These are phyloP conservation scores for Orycteropus afer DNA, from an alignment of 2,113 vertebrate species.

Conservation along the genomic window DNA sequence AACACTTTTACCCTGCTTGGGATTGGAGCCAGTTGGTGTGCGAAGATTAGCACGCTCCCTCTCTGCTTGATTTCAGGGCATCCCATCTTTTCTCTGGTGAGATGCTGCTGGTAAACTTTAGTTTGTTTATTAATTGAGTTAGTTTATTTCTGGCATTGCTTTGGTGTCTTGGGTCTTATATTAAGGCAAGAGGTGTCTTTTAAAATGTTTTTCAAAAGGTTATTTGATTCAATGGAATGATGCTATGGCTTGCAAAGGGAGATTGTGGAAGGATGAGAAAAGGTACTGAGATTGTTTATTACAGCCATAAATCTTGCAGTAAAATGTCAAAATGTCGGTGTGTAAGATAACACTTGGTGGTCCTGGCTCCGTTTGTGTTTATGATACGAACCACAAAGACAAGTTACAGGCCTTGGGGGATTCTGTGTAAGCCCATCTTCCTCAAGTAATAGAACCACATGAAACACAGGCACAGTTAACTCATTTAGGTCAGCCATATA, in stretches of 20 bases:
- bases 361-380: constrained; percentile 91
- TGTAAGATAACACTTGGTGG: constrained; percentile 92
- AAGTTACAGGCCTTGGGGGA: constrained; percentile 90
- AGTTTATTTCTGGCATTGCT: constrained; percentile 65
- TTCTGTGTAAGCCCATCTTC: constrained; percentile 86
- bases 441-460: constrained; percentile 80
- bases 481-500: constrained; percentile 80
- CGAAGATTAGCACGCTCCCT: constrained; percentile 72
- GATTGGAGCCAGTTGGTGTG: constrained; percentile 79
- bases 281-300: constrained; percentile 88
- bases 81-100: constrained; percentile 51
- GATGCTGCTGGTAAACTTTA: constrained; percentile 68
- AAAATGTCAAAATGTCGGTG: constrained; percentile 90
- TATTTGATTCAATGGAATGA: constrained; percentile 74
- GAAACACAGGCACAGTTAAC: constrained; percentile 78
- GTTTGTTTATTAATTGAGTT: constrained; percentile 69
- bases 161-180: constrained; percentile 53
- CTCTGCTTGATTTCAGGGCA: constrained; percentile 69
- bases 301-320: constrained; percentile 90
- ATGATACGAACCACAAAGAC: constrained; percentile 89
- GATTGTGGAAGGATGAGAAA: constrained; percentile 77
- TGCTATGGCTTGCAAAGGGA: constrained; percentile 83
- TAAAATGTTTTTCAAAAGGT: constrained; percentile 52
- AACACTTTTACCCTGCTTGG: constrained; percentile 55
- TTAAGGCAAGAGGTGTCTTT: constrained; percentile 66